A percentile compares a stretch with the other conserved stretches of the same genome.
Conservation (phyloP, 2,888 invertebrate genomes). For the Gastrophysa polygoni region DNA sequence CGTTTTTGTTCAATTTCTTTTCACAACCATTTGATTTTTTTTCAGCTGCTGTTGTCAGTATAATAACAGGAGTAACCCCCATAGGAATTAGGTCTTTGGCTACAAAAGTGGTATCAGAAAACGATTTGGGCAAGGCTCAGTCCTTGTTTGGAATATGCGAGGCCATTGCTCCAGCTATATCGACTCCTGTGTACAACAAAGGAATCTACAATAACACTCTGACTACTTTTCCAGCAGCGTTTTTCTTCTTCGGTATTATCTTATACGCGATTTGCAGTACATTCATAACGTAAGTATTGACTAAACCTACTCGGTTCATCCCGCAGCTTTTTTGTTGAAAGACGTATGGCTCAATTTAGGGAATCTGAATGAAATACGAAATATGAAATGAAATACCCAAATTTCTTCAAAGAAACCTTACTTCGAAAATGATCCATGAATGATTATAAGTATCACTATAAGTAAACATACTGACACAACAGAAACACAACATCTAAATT, state of each 20-base stretch:
- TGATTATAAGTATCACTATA: too few relatives aligned
- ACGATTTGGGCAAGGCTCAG: conserved; percentile 56
- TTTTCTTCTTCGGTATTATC: conserved; percentile 61
- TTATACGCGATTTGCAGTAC: conserved; percentile 38
- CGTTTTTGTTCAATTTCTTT: too few relatives aligned
- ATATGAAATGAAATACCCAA: too few relatives aligned
- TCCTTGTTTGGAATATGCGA: conserved; percentile 68
- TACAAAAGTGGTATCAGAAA: conserved; percentile 54
- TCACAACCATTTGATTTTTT: background rate
- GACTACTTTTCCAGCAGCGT: conserved; percentile 62
- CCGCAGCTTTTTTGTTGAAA: too few relatives aligned
- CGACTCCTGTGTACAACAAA: conserved; percentile 63
- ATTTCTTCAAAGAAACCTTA: too few relatives aligned
- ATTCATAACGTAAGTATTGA: conserved; percentile 44
- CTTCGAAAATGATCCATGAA: too few relatives aligned
- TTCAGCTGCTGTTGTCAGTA: conserved; percentile 47
- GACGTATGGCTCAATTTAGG: too few relatives aligned
- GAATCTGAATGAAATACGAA: too few relatives aligned
- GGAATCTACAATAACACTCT: conserved; percentile 62
- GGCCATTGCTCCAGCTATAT: conserved; percentile 63
- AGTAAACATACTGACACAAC: too few relatives aligned
- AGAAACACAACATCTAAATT: too few relatives aligned
- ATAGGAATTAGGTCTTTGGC: conserved; percentile 54
- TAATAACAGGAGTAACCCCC: conserved; percentile 51
- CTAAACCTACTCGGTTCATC: background rate